A percentile compares a stretch with the other conserved stretches of the same genome.
phyloP scores from a whole-genome alignment of 2,113 vertebrate species.

The Sprattus sprattus region DNA sequence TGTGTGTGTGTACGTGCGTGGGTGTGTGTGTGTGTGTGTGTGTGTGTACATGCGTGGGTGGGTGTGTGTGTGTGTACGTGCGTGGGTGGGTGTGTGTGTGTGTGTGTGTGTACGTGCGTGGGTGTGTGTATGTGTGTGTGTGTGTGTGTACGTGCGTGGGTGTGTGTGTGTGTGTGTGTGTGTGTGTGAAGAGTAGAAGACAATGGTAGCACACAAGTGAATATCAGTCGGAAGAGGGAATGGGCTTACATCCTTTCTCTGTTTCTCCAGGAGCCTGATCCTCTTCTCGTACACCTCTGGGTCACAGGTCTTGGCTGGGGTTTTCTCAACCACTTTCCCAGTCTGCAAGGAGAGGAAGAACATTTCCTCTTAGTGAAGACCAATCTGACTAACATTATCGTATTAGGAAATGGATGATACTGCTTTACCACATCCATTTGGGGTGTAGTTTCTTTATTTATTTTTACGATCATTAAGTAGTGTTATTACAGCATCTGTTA shows the following conservation, averaged over 20 bases:
- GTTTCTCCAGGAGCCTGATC: conserved; percentile 94
- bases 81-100: background rate
- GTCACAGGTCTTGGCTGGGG: conserved; percentile 68
- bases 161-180: too few species aligned
- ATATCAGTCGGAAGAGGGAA: background rate
- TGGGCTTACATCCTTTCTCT: conserved; percentile 84
- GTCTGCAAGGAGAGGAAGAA: conserved; percentile 51
- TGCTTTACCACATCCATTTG: background rate
- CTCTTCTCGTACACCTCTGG: conserved; percentile 83
- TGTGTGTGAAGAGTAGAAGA: too few species aligned
- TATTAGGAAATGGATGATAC: background rate
- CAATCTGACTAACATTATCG: conserved; percentile 16
- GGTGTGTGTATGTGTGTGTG: too few species aligned
- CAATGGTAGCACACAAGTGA: too few species aligned
- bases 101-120: background rate
- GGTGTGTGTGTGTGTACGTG: background rate
- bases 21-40: background rate
- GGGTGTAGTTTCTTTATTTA: background rate
- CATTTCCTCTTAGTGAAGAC: conserved; percentile 40
- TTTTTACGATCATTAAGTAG: background rate
- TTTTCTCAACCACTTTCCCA: conserved; percentile 72
- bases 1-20: background rate
- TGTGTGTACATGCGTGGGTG: background rate
- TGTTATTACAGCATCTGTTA: background rate
- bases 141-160: too few species aligned